Percentiles rank a stretch among this genome's conserved stretches.
phyloP scores from a whole-genome alignment of 2,113 vertebrate species.

The Narcine bancroftii region DNA sequence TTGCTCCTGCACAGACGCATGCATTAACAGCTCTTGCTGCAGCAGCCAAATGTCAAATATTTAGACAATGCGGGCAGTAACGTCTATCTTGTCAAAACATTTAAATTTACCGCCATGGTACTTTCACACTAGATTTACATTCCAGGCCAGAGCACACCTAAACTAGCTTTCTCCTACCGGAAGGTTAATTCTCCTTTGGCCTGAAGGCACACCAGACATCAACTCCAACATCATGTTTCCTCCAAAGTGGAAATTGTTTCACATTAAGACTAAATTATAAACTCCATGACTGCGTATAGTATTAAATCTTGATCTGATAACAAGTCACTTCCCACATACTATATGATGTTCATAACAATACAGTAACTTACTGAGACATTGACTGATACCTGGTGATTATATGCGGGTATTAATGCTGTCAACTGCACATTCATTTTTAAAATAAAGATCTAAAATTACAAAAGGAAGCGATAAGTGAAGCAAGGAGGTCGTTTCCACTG shows the following conservation, averaged over 20 bases:
- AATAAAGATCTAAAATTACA: too few relatives aligned
- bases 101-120: neutral
- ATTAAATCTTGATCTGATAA: neutral
- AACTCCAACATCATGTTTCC: neutral
- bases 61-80: neutral
- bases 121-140: neutral
- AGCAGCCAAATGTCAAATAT: neutral
- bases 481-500: too few relatives aligned
- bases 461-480: too few relatives aligned
- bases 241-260: neutral
- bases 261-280: constrained; percentile 2
- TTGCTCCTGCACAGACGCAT: neutral
- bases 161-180: neutral
- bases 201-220: neutral
- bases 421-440: neutral
- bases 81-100: constrained; percentile 5
- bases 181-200: neutral
- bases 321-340: neutral
- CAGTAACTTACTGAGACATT: neutral
- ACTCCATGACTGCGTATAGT: neutral
- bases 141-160: neutral
- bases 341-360: neutral
- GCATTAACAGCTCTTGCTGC: neutral
- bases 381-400: neutral
- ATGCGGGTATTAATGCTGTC: neutral